Conservation (phyloP, 2,888 invertebrate genomes). For the Caenorhabditis sp. region DNA sequence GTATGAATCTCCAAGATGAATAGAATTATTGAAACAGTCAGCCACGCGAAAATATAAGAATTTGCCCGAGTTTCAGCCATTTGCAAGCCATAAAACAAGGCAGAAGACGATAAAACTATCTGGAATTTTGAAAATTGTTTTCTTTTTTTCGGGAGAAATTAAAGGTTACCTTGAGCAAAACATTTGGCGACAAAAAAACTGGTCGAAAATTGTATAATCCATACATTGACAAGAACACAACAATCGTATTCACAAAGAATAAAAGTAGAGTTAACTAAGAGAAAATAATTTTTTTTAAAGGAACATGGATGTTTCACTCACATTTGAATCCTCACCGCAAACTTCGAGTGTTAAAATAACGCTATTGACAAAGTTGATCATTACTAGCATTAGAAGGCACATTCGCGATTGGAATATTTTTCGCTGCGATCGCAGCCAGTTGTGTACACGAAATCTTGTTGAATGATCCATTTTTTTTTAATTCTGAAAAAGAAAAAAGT, state of each 20-base stretch:
- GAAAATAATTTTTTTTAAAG: conserved; percentile 11
- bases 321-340: conserved; percentile 46
- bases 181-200: conserved; percentile 47
- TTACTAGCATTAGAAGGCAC: conserved; percentile 40
- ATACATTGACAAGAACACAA: conserved; percentile 44
- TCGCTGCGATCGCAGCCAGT: conserved; percentile 40
- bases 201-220: conserved; percentile 47
- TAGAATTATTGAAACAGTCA: conserved; percentile 43
- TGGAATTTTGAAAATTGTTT: conserved; percentile 7
- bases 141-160: background rate
- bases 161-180: conserved; percentile 33
- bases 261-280: conserved; percentile 41
- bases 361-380: conserved; percentile 50
- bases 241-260: conserved; percentile 43
- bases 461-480: conserved; percentile 52
- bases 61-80: conserved; percentile 44
- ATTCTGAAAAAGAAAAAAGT: background rate
- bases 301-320: conserved; percentile 10
- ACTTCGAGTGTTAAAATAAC: conserved; percentile 45
- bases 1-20: conserved; percentile 50
- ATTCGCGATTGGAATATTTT: conserved; percentile 44
- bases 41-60: conserved; percentile 40
- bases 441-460: conserved; percentile 42
- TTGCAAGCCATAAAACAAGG: conserved; percentile 51
- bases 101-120: conserved; percentile 49